These are phyloP conservation scores for Fratercula arctica DNA, from an alignment of 2,797 vertebrate genomes.

Conservation along the genomic window DNA sequence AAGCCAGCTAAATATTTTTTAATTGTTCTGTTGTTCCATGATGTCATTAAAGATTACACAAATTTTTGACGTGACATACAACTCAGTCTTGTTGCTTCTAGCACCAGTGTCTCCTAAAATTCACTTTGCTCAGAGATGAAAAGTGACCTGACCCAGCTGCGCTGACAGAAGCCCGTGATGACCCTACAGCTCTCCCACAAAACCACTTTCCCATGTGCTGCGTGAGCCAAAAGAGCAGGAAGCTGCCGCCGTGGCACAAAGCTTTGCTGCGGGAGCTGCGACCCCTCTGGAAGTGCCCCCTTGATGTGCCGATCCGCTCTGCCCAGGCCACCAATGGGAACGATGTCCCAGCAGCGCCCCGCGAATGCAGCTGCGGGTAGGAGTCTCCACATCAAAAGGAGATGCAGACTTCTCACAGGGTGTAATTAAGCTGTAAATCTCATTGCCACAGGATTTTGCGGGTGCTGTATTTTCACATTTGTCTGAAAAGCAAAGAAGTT, in stretches of 20 bases:
- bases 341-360: background rate
- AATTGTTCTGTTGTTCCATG: background rate
- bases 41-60: fast-evolving
- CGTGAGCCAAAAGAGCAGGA: fast-evolving
- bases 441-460: background rate
- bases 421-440: background rate
- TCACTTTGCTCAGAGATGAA: background rate
- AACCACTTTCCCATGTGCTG: background rate
- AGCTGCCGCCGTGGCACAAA: background rate
- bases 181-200: background rate
- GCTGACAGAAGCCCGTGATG: background rate
- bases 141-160: background rate
- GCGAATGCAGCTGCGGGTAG: background rate
- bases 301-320: fast-evolving
- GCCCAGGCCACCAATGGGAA: fast-evolving
- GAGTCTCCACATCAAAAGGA: background rate
- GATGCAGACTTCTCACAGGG: background rate
- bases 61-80: background rate
- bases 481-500: background rate
- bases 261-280: background rate
- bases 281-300: background rate
- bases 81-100: background rate
- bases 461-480: background rate
- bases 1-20: background rate
- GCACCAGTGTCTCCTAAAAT: background rate